A percentile compares a stretch with the other conserved stretches of the same genome.
phyloP scores from a whole-genome alignment of 2,797 vertebrate genomes.

The Acipenser oxyrinchus region DNA sequence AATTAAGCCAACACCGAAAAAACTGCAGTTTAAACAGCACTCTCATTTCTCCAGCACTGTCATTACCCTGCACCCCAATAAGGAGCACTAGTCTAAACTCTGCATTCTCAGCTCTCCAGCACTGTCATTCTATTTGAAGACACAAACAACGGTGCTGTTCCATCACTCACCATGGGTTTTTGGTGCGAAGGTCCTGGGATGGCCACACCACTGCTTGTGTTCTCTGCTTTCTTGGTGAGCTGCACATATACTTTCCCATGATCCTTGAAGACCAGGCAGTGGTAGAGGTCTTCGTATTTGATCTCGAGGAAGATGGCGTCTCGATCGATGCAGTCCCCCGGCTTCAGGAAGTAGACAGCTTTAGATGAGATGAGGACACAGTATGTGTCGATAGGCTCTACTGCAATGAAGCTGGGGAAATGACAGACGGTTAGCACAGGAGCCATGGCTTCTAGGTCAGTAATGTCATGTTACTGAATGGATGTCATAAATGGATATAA shows the following conservation, averaged over 20 bases:
- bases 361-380: slow-evolving; percentile 94
- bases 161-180: slow-evolving; percentile 84
- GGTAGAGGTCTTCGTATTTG: slow-evolving; percentile 91
- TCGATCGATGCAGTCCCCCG: slow-evolving; percentile 71
- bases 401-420: slow-evolving; percentile 81
- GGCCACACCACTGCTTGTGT: slow-evolving; percentile 76
- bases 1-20: too few relatives aligned
- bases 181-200: slow-evolving; percentile 93
- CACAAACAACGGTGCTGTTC: not conserved
- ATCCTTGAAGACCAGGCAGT: slow-evolving; percentile 93
- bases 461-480: too few relatives aligned
- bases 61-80: too few relatives aligned
- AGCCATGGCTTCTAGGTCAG: too few relatives aligned
- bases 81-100: too few relatives aligned
- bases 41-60: too few relatives aligned
- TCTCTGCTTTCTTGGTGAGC: slow-evolving; percentile 91
- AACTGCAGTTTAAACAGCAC: too few relatives aligned
- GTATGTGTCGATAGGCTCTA: slow-evolving; percentile 84
- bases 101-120: too few relatives aligned
- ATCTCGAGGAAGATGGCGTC: slow-evolving; percentile 94
- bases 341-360: slow-evolving; percentile 88
- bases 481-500: too few relatives aligned
- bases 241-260: slow-evolving; percentile 91
- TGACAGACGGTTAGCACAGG: not conserved
- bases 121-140: too few relatives aligned